Evolutionary conservation across 2,797 vertebrate genomes (phyloP), one percentile per base, ranked within the genome.

Genomic region (Sebastes matsubarae): DNA sequence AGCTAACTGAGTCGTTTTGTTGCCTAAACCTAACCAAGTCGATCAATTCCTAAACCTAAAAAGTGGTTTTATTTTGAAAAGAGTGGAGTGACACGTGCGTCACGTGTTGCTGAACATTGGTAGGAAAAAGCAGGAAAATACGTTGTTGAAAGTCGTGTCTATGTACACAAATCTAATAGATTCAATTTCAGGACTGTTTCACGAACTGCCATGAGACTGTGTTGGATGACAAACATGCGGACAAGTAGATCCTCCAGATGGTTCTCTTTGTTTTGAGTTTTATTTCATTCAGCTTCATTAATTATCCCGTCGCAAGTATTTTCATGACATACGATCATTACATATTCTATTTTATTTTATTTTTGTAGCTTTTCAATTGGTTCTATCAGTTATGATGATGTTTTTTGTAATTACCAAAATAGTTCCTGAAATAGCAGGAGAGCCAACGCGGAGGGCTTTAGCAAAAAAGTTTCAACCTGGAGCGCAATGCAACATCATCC

Each of bases 1-100:
- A 46, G 13, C 5, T 42, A 42, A 6, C 14, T 42, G 2, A 46
- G 16, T 46, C 6, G 6, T 46, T 46, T 42, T 46, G 42, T 46
- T 46, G 42, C 0, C 42, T 16, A 18, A 46, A 7, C 42, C 14
- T 42, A 46, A 46, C 14, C 16, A 8, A 46, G 16, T 46, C 42
- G 16, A 46, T 18, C 42, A 46, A 18, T 16, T 46, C 6, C 42
- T 46, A 18, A 46, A 7, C 42, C 3, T 46, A 46, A 46, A 7
- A 3, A 46, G 42, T 46, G 0, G 42, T 46, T 46, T 16, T 42
- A 16, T 46, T 46, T 46, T 46, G 42, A 46, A 46, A 46, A 46
- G 0, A 18, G 16, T 46, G 16, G 16, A 46, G 0, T 2, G 0
- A 46, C 16, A 18, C 0, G 16, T 46, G 42, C 3, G 0, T 18